Conservation (phyloP, 1,140 invertebrate genomes). For the Prorops nasuta region DNA sequence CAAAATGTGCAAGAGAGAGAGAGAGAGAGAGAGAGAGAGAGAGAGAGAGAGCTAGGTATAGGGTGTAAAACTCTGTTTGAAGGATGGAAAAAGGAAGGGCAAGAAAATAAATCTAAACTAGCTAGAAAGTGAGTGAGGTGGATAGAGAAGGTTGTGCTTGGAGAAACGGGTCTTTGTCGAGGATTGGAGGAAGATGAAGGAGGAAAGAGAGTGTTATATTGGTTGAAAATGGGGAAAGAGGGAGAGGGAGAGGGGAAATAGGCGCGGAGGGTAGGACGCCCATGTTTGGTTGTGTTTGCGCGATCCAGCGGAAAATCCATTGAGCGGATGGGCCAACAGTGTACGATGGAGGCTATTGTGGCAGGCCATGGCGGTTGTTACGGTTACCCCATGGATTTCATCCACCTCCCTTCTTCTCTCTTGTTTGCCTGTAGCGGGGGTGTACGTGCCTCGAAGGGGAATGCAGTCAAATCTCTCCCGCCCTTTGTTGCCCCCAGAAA, state of each 20-base stretch:
- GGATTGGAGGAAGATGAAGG: neutral
- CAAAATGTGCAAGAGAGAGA: too few species aligned
- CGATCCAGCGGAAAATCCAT: constrained; percentile 42
- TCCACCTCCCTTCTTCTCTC: constrained; percentile 19
- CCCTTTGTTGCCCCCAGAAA: constrained; percentile 15
- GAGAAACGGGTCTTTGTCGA: neutral
- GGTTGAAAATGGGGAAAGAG: constrained; percentile 5
- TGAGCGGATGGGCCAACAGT: constrained; percentile 38
- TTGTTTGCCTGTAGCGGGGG: constrained; percentile 6
- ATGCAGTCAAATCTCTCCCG: constrained; percentile 25
- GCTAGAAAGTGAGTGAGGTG: too few species aligned
- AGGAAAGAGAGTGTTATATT: neutral
- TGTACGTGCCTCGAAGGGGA: constrained; percentile 18
- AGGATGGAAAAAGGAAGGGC: too few species aligned
- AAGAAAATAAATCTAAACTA: too few species aligned
- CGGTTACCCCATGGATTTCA: constrained; percentile 40
- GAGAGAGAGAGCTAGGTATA: too few species aligned
- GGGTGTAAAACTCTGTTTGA: too few species aligned
- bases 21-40: too few species aligned
- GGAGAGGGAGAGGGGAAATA: neutral
- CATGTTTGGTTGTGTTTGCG: constrained; percentile 47
- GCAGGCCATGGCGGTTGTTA: constrained; percentile 40
- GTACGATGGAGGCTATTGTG: constrained; percentile 34
- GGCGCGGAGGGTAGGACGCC: constrained; percentile 19
- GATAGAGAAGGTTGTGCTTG: neutral